Base-by-base conservation (phyloP, 2,888 invertebrate species). In the Cloeon dipterum region DNA sequence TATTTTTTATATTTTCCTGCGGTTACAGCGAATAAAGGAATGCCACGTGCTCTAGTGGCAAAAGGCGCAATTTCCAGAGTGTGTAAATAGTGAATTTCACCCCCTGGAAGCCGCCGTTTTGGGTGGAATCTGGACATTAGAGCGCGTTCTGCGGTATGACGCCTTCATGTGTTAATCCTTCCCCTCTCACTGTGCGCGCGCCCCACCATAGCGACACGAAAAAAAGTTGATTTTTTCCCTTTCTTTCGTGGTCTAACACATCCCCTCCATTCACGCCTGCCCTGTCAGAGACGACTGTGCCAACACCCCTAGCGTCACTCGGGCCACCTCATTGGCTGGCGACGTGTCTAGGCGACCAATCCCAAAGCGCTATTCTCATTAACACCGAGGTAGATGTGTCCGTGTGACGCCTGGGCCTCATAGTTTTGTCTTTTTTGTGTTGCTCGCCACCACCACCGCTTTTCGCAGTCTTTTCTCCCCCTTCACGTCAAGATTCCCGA, bases 331-430 rank as follows among this genome's bases (percentile, higher is more conserved):
- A 29, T 29, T 29, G 29, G 29, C n/a, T 5, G 29, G 29, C 8
- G n/a, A 29, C 29, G 29, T 29, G 29, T 29, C 29, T 29, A 16
- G 8, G 7, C 29, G 29, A 29, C 29, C 29, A 29, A 29, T 29
- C 29, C 29, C 29, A 29, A 29, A 29, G 29, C 29, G 29, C 29
- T 16, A 29, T 29, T 29, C 29, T 29, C 29, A 29, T 29, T 29
- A 29, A 29, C 29, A 29, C 29, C 29, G 29, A 29, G 5, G 5
- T 7, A 29, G 29, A 29, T 16, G 29, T 29, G 29, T 29, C 14
- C 29, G 14, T 14, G 16, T 16, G n/a, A 29, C 29, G 29, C 29
- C 29, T 29, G 29, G n/a, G n/a, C n/a, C 29, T 14, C 29, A 29
- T n/a, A 29, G 29, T 29, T 29, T 29, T 29, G n/a, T 29, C 14